Base-by-base conservation (phyloP, 2,888 invertebrate genomes). In the Formica aserva region DNA sequence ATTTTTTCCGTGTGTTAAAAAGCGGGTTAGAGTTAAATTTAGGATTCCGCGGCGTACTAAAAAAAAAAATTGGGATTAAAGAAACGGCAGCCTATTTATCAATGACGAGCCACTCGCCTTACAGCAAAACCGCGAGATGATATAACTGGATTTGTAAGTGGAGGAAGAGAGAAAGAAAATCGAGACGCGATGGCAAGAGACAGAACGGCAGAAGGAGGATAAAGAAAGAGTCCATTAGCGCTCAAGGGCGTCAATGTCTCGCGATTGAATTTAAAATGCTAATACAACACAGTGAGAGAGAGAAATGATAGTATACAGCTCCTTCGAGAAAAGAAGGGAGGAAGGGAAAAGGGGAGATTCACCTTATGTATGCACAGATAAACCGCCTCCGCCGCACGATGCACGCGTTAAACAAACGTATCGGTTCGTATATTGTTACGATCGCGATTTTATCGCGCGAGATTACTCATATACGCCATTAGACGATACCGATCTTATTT, bases 261-360 rank as follows among this genome's bases (percentile, higher is more conserved):
- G 77, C 77, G 90, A 89, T 90, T 88, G 77, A 88, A 89, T 90
- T 89, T 89, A 86, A 90, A 90, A 90, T 89, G 88, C 85, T 86
- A 89, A 90, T 90, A 85, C 75, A 87, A 72, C 72, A 71, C 63
- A 9, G 48, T 52, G n/a, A 52, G 6, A 60, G 11, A 86, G 77
- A 90, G 85, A 90, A 90, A 87, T 89, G 86, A 82, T 82, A 66
- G 55, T 22, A 52, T 2, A 71, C 32, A 9, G 13, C 29, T 78
- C 77, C 29, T 78, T 67, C 35, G 38, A 45, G 78, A 80, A 71
- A 80, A 22, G 76, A 71, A 52, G 9, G 32, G 38, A 8, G 48
- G n/a, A 8, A 52, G 66, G 1, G 35, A 48, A 66, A 55, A 22
- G 38, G 29, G 41, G 60, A 41, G 38, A 69, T 78, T 78, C 69